These are phyloP conservation scores for Crotalus viridis DNA, from an alignment of 2,113 vertebrate genomes.

Conservation along the genomic window DNA sequence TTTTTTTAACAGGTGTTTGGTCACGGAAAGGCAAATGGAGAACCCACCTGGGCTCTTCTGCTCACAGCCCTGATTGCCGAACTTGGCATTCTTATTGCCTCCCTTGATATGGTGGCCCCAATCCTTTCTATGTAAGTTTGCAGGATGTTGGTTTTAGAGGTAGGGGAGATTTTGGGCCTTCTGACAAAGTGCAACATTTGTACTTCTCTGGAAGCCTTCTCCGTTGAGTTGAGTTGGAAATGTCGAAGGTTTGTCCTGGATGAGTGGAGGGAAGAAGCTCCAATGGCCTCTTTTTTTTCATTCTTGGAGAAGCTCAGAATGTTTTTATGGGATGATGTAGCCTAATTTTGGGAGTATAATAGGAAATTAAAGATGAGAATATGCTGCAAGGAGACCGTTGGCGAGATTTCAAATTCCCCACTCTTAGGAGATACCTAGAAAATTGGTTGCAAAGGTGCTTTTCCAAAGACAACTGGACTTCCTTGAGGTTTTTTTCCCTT, in stretches of 20 bases:
- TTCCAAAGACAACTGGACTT: not conserved
- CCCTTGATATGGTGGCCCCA: conserved; percentile 96
- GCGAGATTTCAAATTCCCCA: not conserved
- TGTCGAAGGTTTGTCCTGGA: not conserved
- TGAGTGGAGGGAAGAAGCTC: not conserved
- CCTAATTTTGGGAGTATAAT: not conserved
- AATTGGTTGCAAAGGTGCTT: not conserved
- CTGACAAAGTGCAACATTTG: not conserved
- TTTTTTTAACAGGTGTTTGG: conserved; percentile 84
- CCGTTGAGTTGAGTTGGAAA: not conserved
- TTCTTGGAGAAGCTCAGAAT: not conserved
- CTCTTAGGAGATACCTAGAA: not conserved
- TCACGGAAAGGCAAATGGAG: conserved; percentile 91
- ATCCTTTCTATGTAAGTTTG: conserved; percentile 95
- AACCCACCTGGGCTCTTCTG: conserved; percentile 94
- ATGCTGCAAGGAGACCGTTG: not conserved
- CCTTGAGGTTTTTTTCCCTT: not conserved
- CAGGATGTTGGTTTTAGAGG: not conserved
- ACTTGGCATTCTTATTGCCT: conserved; percentile 97
- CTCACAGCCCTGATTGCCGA: conserved; percentile 93
- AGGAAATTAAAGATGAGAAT: not conserved
- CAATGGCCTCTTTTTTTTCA: not conserved
- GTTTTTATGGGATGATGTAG: not conserved
- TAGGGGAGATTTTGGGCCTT: not conserved
- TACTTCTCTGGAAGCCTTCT: not conserved